Percentiles rank a stretch among this genome's conserved stretches.
Conservation (phyloP, 2,797 vertebrate genomes). For the Premnoplex brunnescens region DNA sequence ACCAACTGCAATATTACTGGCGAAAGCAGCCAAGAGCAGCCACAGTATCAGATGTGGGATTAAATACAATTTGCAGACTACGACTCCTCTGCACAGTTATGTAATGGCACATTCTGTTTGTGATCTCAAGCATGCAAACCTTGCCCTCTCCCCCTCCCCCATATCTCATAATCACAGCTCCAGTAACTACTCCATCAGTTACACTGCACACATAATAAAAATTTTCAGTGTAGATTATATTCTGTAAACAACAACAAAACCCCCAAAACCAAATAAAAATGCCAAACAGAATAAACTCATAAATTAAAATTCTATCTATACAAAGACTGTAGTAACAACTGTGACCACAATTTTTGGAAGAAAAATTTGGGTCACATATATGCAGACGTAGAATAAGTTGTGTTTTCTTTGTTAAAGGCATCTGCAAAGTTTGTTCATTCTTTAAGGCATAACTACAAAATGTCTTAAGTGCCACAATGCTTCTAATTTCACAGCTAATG, state of each 20-base stretch:
- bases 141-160: not conserved
- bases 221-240: not conserved
- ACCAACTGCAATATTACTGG: not conserved
- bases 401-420: not conserved
- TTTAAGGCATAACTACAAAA: not conserved
- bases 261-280: not conserved
- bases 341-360: not conserved
- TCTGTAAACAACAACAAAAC: not conserved
- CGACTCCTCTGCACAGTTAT: not conserved
- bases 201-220: not conserved
- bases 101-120: constrained; percentile 1
- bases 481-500: not conserved
- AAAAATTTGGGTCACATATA: not conserved
- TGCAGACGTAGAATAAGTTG: not conserved
- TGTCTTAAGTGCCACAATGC: not conserved
- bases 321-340: not conserved
- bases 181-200: not conserved
- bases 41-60: not conserved
- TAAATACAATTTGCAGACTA: not conserved
- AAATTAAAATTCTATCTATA: not conserved
- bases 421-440: not conserved
- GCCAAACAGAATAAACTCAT: not conserved
- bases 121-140: not conserved
- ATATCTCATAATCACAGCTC: not conserved
- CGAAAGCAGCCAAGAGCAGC: not conserved